phyloP scores from a whole-genome alignment of 2,888 invertebrate species.

The Phaedon cochleariae region DNA sequence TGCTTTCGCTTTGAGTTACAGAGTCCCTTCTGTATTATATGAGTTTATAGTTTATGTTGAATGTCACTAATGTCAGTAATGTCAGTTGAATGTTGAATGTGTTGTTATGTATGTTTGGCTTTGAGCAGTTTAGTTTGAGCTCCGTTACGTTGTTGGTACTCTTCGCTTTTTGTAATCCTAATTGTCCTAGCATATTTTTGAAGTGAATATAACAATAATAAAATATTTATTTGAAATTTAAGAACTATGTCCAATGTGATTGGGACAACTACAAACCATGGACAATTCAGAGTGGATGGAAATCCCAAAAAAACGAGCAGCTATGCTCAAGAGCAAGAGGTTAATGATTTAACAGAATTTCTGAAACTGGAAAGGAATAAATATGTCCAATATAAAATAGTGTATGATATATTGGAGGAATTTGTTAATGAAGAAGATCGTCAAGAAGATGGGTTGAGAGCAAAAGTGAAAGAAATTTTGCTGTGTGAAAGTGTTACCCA shows the following conservation, averaged over 20 bases:
- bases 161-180: too few species aligned
- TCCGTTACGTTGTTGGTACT: too few species aligned
- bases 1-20: too few species aligned
- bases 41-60: too few species aligned
- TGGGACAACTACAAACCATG: constrained; percentile 24
- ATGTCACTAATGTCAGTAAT: too few species aligned
- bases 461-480: constrained; percentile 49
- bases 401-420: constrained; percentile 49
- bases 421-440: constrained; percentile 41
- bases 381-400: constrained; percentile 49
- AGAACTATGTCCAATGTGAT: constrained; percentile 39
- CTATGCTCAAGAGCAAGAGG: constrained; percentile 45
- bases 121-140: too few species aligned
- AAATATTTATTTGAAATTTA: constrained; percentile 10
- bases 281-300: constrained; percentile 23
- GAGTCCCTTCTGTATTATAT: too few species aligned
- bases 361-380: constrained; percentile 49
- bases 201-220: too few species aligned
- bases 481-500: constrained; percentile 43
- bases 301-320: constrained; percentile 22
- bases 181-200: neutral
- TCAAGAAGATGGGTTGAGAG: constrained; percentile 42
- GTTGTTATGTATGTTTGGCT: too few species aligned
- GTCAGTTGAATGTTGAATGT: too few species aligned
- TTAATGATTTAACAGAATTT: constrained; percentile 48